Percentiles rank a stretch among this genome's conserved stretches.
Evolutionary conservation across 2,797 vertebrate genomes (phyloP).

Genomic region (Erethizon dorsatum): DNA sequence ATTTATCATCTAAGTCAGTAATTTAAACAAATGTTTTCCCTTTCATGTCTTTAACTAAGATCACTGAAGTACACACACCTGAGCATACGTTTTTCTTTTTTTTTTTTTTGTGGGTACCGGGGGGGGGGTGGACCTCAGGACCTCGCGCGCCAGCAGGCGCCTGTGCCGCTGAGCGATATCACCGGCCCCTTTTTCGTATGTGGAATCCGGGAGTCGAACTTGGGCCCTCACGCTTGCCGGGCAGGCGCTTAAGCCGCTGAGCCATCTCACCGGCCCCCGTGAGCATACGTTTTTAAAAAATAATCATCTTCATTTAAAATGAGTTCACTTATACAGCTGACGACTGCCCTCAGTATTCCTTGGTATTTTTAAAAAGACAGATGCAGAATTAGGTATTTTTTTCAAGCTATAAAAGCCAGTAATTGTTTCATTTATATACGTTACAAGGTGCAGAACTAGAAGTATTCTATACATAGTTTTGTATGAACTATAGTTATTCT

Average conservation of each 20-base stretch:
- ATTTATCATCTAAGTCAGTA: neutral
- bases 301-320: conserved; percentile 14
- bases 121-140: too few relatives aligned
- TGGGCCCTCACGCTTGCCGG: too few relatives aligned
- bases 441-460: neutral
- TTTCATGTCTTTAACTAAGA: neutral
- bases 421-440: neutral
- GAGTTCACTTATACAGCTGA: neutral
- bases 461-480: neutral
- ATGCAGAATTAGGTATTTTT: neutral
- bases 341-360: neutral
- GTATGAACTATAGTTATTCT: neutral
- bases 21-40: neutral
- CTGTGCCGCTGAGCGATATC: too few relatives aligned
- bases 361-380: neutral
- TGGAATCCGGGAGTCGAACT: too few relatives aligned
- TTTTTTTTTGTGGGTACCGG: too few relatives aligned
- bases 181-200: too few relatives aligned
- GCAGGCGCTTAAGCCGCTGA: too few relatives aligned
- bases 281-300: neutral
- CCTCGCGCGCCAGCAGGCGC: too few relatives aligned
- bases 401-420: conserved; percentile 7
- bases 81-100: neutral
- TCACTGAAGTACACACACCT: neutral
- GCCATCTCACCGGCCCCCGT: too few relatives aligned